Conservation (phyloP, 2,888 invertebrate species). For the Pteria penguin region DNA sequence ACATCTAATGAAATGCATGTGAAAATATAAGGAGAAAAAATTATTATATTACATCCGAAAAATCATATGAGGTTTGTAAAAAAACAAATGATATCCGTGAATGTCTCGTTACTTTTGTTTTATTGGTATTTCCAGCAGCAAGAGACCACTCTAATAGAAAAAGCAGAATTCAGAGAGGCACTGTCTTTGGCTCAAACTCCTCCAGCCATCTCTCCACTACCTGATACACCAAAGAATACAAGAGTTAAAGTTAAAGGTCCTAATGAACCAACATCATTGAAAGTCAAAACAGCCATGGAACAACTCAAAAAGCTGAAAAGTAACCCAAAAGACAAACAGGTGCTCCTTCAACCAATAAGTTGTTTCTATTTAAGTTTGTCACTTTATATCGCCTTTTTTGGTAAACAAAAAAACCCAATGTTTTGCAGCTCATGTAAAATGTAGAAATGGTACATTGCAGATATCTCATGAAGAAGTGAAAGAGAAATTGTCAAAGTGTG, state of each 20-base stretch:
- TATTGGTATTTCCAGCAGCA: background rate
- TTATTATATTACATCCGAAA: too few relatives aligned
- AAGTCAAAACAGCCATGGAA: constrained; percentile 53
- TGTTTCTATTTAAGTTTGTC: too few relatives aligned
- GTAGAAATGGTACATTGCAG: too few relatives aligned
- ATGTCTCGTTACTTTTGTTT: background rate
- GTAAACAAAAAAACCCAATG: too few relatives aligned
- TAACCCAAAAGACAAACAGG: too few relatives aligned
- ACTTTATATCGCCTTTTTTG: too few relatives aligned
- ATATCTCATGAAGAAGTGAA: constrained; percentile 44
- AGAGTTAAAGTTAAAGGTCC: constrained; percentile 26
- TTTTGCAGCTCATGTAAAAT: too few relatives aligned
- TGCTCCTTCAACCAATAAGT: too few relatives aligned
- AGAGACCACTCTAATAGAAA: background rate
- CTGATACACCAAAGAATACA: constrained; percentile 46
- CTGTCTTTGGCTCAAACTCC: constrained; percentile 34
- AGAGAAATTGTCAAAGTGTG: constrained; percentile 65
- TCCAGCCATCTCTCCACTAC: constrained; percentile 53
- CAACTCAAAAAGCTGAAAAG: constrained; percentile 44
- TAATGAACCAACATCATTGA: constrained; percentile 43
- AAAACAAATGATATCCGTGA: background rate
- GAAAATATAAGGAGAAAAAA: too few relatives aligned
- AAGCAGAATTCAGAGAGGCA: constrained; percentile 7
- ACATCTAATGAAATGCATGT: too few relatives aligned
- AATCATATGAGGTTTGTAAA: background rate